Conservation (phyloP, 1,140 invertebrate species). For the Saccostrea echinata region DNA sequence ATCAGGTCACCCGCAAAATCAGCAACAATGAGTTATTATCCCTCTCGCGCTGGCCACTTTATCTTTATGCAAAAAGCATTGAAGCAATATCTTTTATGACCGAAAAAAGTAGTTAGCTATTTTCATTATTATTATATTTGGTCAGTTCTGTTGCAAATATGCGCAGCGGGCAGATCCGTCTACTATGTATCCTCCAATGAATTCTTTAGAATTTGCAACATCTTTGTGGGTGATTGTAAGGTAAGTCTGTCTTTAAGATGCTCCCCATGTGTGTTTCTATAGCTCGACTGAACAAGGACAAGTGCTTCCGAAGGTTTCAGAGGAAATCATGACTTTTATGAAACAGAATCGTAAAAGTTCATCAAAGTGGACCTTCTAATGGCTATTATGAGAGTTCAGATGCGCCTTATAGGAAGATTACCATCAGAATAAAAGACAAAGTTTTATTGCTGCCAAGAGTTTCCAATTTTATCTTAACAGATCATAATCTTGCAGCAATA, state of each 20-base stretch:
- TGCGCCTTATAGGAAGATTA: neutral
- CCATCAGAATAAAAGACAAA: neutral
- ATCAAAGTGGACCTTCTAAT: neutral
- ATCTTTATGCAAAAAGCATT: conserved; percentile 17
- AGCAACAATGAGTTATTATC: conserved; percentile 1
- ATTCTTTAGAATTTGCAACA: conserved; percentile 11
- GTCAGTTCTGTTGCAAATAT: conserved; percentile 38
- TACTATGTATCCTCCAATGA: neutral
- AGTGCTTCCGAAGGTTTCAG: neutral
- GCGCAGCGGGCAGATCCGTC: neutral
- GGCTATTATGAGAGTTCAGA: neutral
- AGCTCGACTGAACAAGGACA: neutral
- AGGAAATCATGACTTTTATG: neutral
- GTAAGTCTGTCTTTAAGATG: neutral
- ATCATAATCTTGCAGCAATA: neutral
- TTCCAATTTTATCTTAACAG: neutral
- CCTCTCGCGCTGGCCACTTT: neutral
- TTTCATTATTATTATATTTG: conserved; percentile 22
- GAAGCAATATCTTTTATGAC: conserved; percentile 21
- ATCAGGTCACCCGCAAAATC: conserved; percentile 11
- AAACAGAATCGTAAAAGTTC: conserved; percentile 28
- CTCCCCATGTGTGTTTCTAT: neutral
- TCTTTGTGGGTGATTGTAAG: neutral
- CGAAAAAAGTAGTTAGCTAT: neutral
- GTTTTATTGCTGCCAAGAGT: neutral